Percentiles rank a stretch among this genome's conserved stretches.
Conservation (phyloP, 2,113 vertebrate species). For the Barbus barbus region DNA sequence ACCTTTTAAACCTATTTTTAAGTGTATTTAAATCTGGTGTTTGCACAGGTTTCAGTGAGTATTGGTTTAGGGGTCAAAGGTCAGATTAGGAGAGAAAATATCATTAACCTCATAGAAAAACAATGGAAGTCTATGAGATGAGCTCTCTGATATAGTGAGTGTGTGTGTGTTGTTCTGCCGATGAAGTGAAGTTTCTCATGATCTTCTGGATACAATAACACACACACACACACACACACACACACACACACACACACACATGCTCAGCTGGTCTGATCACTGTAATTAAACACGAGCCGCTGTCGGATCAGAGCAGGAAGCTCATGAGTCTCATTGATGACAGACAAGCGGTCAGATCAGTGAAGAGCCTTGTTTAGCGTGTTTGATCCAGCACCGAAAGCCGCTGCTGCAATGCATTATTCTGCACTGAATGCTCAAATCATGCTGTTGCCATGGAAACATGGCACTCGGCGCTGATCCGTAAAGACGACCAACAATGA, state of each 20-base stretch:
- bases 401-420: background rate
- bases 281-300: background rate
- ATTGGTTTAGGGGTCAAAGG: background rate
- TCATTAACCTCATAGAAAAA: too few species aligned
- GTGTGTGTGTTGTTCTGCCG: too few species aligned
- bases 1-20: too few species aligned
- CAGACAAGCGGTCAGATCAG: background rate
- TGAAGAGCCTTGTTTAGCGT: background rate
- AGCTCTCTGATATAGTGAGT: too few species aligned
- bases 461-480: background rate
- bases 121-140: too few species aligned
- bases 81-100: background rate
- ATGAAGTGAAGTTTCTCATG: background rate
- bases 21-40: background rate
- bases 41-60: background rate
- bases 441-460: constrained; percentile 27
- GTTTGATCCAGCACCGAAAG: background rate
- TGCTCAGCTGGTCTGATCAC: background rate
- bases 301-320: background rate
- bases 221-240: background rate
- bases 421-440: constrained; percentile 27
- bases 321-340: background rate
- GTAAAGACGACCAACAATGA: background rate
- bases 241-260: background rate
- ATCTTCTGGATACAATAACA: background rate